phyloP scores from a whole-genome alignment of 2,888 invertebrate species.

The Lasioglossum leucozonium region DNA sequence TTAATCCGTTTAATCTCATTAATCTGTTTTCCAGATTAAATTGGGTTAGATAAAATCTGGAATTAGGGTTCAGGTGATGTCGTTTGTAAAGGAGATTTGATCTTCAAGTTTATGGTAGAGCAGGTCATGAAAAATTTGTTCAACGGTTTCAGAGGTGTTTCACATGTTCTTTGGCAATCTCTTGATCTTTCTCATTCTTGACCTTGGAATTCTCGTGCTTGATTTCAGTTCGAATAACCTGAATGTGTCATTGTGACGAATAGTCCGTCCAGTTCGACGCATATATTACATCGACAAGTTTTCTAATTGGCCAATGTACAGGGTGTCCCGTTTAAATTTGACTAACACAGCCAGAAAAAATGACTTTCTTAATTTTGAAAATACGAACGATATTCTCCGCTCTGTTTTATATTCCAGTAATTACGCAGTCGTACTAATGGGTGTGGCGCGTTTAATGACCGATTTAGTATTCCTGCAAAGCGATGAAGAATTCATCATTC shows the following conservation, averaged over 20 bases:
- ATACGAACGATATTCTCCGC: background rate
- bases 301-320: slow-evolving; percentile 10
- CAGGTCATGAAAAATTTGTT: background rate
- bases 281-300: background rate
- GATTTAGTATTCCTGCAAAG: background rate
- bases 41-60: background rate
- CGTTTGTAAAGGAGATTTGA: background rate
- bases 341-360: no score
- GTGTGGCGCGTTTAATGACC: background rate
- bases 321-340: background rate
- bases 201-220: slow-evolving; percentile 14
- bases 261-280: background rate
- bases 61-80: background rate
- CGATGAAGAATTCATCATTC: slow-evolving; percentile 6
- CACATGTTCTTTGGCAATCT: background rate
- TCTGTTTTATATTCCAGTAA: background rate
- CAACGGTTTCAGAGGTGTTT: background rate
- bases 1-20: no score
- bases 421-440: background rate
- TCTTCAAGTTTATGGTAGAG: background rate
- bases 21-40: no score
- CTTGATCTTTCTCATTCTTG: background rate
- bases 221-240: slow-evolving; percentile 1
- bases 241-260: slow-evolving; percentile 18
- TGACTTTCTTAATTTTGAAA: background rate